phyloP scores from a whole-genome alignment of 2,113 vertebrate genomes.

The Cisticola juncidis region DNA sequence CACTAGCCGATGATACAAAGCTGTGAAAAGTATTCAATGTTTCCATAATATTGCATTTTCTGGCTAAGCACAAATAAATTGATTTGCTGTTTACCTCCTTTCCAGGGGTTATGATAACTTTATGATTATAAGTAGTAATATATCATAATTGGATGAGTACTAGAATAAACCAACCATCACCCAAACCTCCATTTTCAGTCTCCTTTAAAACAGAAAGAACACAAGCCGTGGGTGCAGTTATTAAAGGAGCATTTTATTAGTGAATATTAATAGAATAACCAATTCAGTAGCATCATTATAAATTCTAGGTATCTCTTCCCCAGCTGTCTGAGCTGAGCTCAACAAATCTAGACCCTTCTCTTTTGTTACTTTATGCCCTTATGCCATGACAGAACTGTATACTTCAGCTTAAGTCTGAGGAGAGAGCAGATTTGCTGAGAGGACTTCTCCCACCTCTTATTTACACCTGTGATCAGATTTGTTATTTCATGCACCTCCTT shows the following conservation, averaged over 20 bases:
- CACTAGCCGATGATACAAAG: neutral
- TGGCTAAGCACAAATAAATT: neutral
- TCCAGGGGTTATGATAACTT: neutral
- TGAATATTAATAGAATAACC: conserved; percentile 30
- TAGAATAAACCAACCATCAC: neutral
- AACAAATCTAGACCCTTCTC: neutral
- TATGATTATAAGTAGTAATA: neutral
- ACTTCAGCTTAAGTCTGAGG: neutral
- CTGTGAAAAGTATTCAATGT: neutral
- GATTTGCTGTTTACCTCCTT: neutral
- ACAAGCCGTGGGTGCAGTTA: neutral
- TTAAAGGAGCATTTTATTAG: neutral
- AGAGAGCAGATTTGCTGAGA: neutral
- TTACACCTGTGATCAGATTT: neutral
- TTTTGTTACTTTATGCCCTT: neutral
- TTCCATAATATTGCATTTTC: neutral
- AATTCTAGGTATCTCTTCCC: neutral
- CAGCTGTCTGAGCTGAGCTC: neutral
- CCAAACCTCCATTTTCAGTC: neutral
- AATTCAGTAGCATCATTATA: neutral
- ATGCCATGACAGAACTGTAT: neutral
- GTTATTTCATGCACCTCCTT: neutral
- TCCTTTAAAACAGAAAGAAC: neutral
- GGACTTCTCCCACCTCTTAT: fast-evolving
- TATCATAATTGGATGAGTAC: neutral